Evolutionary conservation across 2,888 invertebrate species (phyloP).

Genomic region (Patella depressa): DNA sequence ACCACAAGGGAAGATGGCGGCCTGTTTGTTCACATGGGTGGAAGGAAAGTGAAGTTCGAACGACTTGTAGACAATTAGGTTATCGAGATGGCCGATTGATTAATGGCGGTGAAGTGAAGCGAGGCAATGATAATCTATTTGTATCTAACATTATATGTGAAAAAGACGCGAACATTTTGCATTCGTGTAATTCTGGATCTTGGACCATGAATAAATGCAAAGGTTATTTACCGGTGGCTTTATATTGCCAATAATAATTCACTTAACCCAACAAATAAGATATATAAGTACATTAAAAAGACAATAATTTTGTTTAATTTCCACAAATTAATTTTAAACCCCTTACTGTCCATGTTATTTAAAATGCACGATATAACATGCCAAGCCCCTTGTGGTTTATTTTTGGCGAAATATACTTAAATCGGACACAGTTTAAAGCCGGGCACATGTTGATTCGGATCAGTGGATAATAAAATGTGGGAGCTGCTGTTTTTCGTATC

Average conservation of each 20-base stretch:
- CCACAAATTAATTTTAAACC: too few relatives aligned
- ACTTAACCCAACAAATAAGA: too few relatives aligned
- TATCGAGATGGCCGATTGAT: conserved; percentile 40
- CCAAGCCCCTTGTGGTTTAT: too few relatives aligned
- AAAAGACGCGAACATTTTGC: background rate
- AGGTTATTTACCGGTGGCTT: background rate
- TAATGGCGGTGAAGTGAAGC: conserved; percentile 13
- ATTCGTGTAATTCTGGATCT: background rate
- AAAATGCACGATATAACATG: too few relatives aligned
- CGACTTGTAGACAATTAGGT: conserved; percentile 58
- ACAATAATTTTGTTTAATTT: too few relatives aligned
- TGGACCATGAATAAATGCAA: background rate
- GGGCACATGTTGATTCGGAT: too few relatives aligned
- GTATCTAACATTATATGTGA: background rate
- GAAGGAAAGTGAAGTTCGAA: conserved; percentile 48
- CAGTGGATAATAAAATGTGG: too few relatives aligned
- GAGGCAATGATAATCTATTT: background rate
- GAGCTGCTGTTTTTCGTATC: too few relatives aligned
- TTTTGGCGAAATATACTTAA: too few relatives aligned
- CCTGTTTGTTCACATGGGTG: conserved; percentile 55
- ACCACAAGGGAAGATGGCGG: conserved; percentile 50
- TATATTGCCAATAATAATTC: background rate
- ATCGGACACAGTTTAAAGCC: too few relatives aligned
- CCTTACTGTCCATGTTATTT: too few relatives aligned
- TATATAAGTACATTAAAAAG: too few relatives aligned